phyloP scores from a whole-genome alignment of 2,113 vertebrate species.

The Cathartes aura region DNA sequence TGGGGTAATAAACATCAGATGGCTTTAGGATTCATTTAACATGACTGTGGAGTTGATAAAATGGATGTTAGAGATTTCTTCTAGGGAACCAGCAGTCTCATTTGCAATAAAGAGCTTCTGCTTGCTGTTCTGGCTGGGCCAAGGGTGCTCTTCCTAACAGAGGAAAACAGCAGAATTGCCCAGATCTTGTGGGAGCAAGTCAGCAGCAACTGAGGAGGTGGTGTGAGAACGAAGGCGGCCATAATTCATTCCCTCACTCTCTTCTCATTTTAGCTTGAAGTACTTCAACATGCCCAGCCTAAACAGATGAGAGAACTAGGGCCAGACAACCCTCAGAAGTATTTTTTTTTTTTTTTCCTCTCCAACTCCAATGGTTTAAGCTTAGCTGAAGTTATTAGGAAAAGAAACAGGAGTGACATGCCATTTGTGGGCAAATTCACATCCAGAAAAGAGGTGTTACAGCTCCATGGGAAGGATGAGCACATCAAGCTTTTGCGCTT shows the following conservation, averaged over 20 bases:
- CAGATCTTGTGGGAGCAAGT: neutral
- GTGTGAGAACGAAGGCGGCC: neutral
- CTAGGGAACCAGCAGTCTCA: neutral
- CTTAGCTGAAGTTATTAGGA: neutral
- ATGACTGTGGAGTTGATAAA: neutral
- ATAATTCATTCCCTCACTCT: neutral
- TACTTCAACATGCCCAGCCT: neutral
- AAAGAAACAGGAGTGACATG: neutral
- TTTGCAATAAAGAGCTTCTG: neutral
- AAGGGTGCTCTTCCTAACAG: neutral
- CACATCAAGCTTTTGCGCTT: neutral
- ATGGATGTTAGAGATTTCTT: neutral
- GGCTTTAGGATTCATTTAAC: neutral
- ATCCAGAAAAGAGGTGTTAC: neutral
- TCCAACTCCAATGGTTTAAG: neutral
- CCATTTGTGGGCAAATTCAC: neutral
- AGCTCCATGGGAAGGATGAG: neutral
- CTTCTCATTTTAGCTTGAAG: neutral
- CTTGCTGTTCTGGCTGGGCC: neutral
- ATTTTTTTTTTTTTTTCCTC: neutral
- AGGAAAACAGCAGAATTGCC: neutral
- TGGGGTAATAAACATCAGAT: conserved; percentile 11
- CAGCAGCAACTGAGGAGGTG: neutral
- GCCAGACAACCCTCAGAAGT: neutral
- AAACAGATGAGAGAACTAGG: neutral